These are phyloP conservation scores for Microcebus ravelobensis DNA, from an alignment of 2,113 vertebrate species.

Conservation along the genomic window DNA sequence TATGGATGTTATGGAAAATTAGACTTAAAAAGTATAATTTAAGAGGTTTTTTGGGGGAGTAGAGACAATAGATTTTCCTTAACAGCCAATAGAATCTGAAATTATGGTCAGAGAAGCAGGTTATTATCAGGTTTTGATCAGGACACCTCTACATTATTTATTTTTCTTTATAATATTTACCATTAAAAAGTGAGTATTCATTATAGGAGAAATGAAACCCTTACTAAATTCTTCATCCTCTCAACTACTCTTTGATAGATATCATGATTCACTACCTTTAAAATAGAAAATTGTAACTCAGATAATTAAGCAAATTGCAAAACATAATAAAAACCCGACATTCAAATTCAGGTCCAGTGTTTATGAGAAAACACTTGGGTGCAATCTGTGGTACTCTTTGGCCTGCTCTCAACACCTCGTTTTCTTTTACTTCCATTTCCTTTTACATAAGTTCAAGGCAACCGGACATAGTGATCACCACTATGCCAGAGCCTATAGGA, in stretches of 20 bases:
- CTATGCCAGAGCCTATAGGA: neutral
- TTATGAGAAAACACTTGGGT: neutral
- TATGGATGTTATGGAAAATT: neutral
- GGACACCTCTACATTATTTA: neutral
- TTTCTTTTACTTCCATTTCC: neutral
- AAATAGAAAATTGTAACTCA: neutral
- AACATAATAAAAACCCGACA: neutral
- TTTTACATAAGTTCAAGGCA: neutral
- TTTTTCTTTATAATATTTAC: neutral
- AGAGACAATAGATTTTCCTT: neutral
- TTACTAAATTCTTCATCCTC: neutral
- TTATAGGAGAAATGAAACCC: neutral
- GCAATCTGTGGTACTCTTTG: neutral
- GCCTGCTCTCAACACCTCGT: neutral
- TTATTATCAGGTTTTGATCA: neutral
- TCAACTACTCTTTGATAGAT: neutral
- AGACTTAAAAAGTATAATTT: neutral
- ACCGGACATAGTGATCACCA: neutral
- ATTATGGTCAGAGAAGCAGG: neutral
- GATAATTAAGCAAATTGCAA: neutral
- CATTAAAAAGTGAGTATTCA: neutral
- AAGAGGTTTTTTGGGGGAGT: rapidly evolving
- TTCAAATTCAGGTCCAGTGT: neutral
- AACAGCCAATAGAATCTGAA: neutral
- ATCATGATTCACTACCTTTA: neutral